Evolutionary conservation across 2,113 vertebrate species (phyloP).

Genomic region (Campylomormyrus tamandua): DNA sequence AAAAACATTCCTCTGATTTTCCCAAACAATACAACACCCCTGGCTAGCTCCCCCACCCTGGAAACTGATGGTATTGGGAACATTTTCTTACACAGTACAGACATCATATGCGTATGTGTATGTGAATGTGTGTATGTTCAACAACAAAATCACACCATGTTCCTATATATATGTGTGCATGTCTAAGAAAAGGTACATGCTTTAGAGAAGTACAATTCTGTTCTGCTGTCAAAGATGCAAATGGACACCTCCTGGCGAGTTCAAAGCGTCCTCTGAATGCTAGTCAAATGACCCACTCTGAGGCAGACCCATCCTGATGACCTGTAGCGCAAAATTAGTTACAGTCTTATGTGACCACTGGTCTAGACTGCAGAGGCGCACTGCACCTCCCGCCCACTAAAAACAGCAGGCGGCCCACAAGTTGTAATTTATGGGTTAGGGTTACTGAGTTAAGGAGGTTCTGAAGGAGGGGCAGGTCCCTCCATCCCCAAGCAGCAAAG

Average conservation of each 20-base stretch:
- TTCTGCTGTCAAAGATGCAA: conserved; percentile 27
- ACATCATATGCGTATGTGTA: neutral
- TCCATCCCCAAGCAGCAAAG: neutral
- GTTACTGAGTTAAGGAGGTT: neutral
- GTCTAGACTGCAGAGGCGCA: neutral
- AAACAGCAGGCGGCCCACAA: neutral
- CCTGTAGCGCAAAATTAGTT: neutral
- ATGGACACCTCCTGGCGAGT: conserved; percentile 34
- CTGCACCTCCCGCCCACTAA: neutral
- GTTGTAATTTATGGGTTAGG: neutral
- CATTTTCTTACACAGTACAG: neutral
- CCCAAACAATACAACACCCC: neutral
- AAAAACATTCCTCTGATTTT: neutral
- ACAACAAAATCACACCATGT: neutral
- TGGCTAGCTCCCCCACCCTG: neutral
- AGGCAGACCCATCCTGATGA: neutral
- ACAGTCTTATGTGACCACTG: neutral
- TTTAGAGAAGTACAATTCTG: neutral
- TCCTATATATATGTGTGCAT: neutral
- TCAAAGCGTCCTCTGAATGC: conserved; percentile 39
- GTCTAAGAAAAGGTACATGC: neutral
- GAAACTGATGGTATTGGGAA: neutral
- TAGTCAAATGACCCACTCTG: neutral
- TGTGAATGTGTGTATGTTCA: neutral
- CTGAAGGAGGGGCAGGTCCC: neutral